Base-by-base conservation (phyloP, 2,113 vertebrate genomes). In the Mesoclemmys tuberculata region DNA sequence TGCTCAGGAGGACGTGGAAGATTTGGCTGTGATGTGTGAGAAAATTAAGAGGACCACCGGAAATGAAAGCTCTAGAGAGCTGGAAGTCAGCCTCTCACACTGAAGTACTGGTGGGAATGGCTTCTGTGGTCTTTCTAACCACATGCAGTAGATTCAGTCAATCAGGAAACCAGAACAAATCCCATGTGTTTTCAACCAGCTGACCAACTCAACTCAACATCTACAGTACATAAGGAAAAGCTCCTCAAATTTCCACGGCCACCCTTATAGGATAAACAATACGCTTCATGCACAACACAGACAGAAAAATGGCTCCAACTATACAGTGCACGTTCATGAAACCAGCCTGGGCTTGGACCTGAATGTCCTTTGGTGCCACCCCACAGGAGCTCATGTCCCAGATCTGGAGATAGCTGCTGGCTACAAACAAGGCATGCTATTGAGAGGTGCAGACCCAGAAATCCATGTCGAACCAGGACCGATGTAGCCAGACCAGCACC, bases 401-500 rank as follows among this genome's bases (percentile, higher is more conserved):
- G 86, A 6, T 49, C 2, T 4, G 0, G 5, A 10, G 84, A 58
- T 22, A 56, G 79, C 41, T 24, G 77, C 38, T 7, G 87, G 51
- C 2, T 2, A 21, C 71, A 49, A 56, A 1, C 1, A 87, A 1
- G 41, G 19, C 80, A 0, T 0, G 8, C 92, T 85, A 13, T 18
- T 0, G 0, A 46, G 74, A 6, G 55, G 22, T 0, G 0, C 0
- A 0, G 85, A 19, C 9, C 85, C 68, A 75, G 21, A 77, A 26
- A 49, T 0, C 4, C 1, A 0, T 0, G 61, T 19, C 27, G 3
- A n/a, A 71, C 54, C 71, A 24, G 77, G 84, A 41, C 3, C 38
- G 1, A 0, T 0, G 0, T 49, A 41, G 56, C 26, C n/a, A 31
- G 44, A 2, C 54, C 74, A 5, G 54, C 79, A 0, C 1, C 2